phyloP scores from a whole-genome alignment of 2,797 vertebrate genomes.

The Yasuhikotakia modesta region DNA sequence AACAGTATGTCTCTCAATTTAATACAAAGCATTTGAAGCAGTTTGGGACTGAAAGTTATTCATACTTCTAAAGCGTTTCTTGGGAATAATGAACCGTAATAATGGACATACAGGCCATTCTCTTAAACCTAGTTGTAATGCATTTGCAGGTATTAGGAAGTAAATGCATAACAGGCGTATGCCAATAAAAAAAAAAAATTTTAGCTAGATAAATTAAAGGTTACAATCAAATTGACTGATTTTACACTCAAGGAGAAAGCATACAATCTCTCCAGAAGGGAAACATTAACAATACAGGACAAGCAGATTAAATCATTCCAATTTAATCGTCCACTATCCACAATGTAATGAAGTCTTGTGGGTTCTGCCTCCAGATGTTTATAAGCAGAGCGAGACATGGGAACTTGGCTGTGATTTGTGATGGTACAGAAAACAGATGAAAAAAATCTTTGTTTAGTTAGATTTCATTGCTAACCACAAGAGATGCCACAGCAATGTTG shows the following conservation, averaged over 20 bases:
- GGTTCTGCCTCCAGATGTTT: conserved; percentile 46
- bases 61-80: neutral
- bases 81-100: neutral
- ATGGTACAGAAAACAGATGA: conserved; percentile 35
- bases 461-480: conserved; percentile 37
- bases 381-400: conserved; percentile 37
- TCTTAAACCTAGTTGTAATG: neutral
- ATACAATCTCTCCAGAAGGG: conserved; percentile 25
- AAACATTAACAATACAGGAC: conserved; percentile 50
- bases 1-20: neutral
- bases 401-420: conserved; percentile 47
- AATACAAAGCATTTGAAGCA: neutral
- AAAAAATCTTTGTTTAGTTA: conserved; percentile 32
- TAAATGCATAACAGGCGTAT: neutral
- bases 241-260: conserved; percentile 34
- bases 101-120: neutral
- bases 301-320: conserved; percentile 55
- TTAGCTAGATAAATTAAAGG: conserved; percentile 3
- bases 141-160: neutral
- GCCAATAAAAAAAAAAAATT: neutral
- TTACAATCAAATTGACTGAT: conserved; percentile 11
- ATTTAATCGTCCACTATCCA: conserved; percentile 57
- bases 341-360: conserved; percentile 57
- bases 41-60: neutral
- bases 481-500: conserved; percentile 23